Conservation (phyloP, 1,140 invertebrate species). For the Formica selysi region DNA sequence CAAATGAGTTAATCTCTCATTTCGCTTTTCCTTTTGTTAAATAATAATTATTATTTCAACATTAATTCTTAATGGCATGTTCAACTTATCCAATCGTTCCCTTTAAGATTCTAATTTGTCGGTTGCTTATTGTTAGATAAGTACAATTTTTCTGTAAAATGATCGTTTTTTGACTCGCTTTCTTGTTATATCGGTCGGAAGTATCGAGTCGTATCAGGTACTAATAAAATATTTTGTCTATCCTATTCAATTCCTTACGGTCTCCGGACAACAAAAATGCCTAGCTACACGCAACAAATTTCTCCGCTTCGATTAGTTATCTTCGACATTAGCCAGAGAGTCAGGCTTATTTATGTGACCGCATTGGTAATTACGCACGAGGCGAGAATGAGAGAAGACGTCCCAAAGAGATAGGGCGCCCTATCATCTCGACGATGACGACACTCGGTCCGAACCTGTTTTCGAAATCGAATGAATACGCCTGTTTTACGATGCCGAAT, state of each 20-base stretch:
- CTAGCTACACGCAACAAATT: constrained; percentile 67
- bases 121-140: too few species aligned
- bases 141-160: neutral
- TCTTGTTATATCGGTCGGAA: neutral
- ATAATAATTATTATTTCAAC: neutral
- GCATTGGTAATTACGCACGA: constrained; percentile 73
- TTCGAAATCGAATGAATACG: constrained; percentile 58
- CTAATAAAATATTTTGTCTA: constrained; percentile 59
- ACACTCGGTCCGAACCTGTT: constrained; percentile 61
- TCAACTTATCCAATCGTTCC: neutral
- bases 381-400: constrained; percentile 69
- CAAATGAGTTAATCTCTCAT: neutral
- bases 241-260: neutral
- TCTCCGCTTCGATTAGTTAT: constrained; percentile 60
- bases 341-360: constrained; percentile 70
- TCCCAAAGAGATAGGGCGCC: constrained; percentile 60
- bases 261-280: neutral
- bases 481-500: constrained; percentile 56
- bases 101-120: neutral
- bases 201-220: constrained; percentile 17
- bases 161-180: neutral
- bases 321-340: constrained; percentile 43
- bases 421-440: constrained; percentile 43
- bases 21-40: neutral
- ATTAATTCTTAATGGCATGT: neutral